These are phyloP conservation scores for Sipha maydis DNA, from an alignment of 2,888 invertebrate species.

Conservation along the genomic window DNA sequence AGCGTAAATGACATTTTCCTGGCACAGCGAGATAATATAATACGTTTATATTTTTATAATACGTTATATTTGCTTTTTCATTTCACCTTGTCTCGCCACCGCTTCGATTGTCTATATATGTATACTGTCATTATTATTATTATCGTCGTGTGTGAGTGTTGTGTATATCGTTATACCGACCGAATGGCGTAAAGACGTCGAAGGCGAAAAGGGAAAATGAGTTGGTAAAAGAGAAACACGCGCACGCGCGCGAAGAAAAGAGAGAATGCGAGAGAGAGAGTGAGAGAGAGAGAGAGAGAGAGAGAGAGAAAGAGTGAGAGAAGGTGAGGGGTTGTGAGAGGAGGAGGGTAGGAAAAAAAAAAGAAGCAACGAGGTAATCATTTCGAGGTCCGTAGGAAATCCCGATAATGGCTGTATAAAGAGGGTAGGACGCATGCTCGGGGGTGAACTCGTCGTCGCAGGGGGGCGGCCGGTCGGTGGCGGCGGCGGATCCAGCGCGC, in stretches of 20 bases:
- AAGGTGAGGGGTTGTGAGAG: not conserved
- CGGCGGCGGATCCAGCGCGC: conserved; percentile 35
- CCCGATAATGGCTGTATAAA: conserved; percentile 57
- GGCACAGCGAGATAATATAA: not conserved
- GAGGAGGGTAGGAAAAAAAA: not conserved
- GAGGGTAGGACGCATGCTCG: conserved; percentile 65
- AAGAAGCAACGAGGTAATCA: conserved; percentile 38
- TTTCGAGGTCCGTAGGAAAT: conserved; percentile 59
- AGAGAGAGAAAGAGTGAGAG: not conserved
- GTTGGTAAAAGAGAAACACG: no score
- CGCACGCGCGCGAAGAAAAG: no score
- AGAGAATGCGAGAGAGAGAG: not conserved
- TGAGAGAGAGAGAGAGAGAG: not conserved
- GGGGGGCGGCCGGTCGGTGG: conserved; percentile 52
- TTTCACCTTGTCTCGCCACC: no score
- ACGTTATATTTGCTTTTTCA: not conserved
- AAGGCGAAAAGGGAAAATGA: no score
- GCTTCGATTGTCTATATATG: no score
- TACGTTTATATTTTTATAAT: no score
- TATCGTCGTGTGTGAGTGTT: no score
- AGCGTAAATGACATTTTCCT: not conserved
- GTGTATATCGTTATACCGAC: no score
- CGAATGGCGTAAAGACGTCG: no score
- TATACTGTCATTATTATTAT: no score
- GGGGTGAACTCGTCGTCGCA: conserved; percentile 65